Evolutionary conservation across 2,797 vertebrate genomes (phyloP).

Genomic region (Zenarchopterus dispar): DNA sequence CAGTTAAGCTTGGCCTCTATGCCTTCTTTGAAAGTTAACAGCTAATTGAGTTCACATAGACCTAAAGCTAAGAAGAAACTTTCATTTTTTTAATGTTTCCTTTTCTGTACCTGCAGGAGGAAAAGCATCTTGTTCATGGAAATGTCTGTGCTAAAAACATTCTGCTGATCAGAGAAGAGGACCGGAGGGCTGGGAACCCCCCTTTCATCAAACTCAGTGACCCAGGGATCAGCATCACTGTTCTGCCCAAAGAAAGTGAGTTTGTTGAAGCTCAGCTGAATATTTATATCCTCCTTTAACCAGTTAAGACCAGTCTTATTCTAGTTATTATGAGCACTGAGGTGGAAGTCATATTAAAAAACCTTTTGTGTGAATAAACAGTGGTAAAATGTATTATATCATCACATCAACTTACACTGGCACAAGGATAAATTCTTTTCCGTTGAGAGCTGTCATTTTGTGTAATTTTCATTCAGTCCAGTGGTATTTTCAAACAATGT

Average conservation of each 20-base stretch:
- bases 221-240: slow-evolving; percentile 92
- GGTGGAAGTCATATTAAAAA: too few relatives aligned
- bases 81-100: not conserved
- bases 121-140: slow-evolving; percentile 92
- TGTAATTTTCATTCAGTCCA: not conserved
- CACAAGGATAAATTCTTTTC: too few relatives aligned
- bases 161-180: slow-evolving; percentile 93
- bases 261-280: slow-evolving; percentile 12
- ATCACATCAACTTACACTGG: too few relatives aligned
- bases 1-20: not conserved
- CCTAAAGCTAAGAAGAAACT: not conserved
- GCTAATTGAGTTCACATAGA: not conserved
- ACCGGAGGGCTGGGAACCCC: slow-evolving; percentile 88
- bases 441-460: not conserved
- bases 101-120: slow-evolving; percentile 82
- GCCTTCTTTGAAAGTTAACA: not conserved
- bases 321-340: not conserved
- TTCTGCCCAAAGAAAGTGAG: slow-evolving; percentile 95
- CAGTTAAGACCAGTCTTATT: slow-evolving; percentile 31
- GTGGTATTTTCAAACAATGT: not conserved
- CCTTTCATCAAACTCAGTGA: slow-evolving; percentile 98
- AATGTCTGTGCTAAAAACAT: slow-evolving; percentile 97
- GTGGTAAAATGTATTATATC: not conserved
- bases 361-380: not conserved
- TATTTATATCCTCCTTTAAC: not conserved